Evolutionary conservation across 2,113 vertebrate genomes (phyloP).

Genomic region (Chlamydotis undulata): DNA sequence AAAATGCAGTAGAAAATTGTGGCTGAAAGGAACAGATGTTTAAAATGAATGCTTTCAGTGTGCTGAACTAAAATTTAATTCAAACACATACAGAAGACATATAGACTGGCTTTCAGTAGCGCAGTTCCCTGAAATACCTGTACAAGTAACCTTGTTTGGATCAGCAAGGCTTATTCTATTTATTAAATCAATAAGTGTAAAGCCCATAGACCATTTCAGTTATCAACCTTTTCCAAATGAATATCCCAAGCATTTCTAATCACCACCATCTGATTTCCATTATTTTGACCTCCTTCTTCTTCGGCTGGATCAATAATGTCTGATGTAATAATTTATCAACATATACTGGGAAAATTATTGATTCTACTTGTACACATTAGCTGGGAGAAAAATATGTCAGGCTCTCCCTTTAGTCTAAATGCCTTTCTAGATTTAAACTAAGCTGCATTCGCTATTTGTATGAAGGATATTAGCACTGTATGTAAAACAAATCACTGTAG

Average conservation of each 20-base stretch:
- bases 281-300: constrained; percentile 50
- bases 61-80: not conserved
- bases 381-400: not conserved
- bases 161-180: constrained; percentile 19
- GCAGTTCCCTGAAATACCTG: not conserved
- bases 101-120: not conserved
- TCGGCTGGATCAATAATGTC: constrained; percentile 61
- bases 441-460: not conserved
- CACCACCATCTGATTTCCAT: constrained; percentile 52
- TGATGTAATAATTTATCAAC: constrained; percentile 53
- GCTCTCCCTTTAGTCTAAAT: constrained; percentile 5
- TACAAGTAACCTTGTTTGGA: constrained; percentile 32
- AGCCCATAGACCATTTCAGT: constrained; percentile 12
- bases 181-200: constrained; percentile 35
- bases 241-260: constrained; percentile 63
- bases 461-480: not conserved
- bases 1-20: not conserved
- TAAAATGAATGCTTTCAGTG: constrained; percentile 12
- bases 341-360: constrained; percentile 44
- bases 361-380: constrained; percentile 1
- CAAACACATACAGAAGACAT: not conserved
- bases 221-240: constrained; percentile 64
- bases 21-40: not conserved
- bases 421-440: constrained; percentile 36
- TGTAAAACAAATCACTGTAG: constrained; percentile 37